These are phyloP conservation scores for Anolis sagrei DNA, from an alignment of 2,113 vertebrate species.

Conservation along the genomic window DNA sequence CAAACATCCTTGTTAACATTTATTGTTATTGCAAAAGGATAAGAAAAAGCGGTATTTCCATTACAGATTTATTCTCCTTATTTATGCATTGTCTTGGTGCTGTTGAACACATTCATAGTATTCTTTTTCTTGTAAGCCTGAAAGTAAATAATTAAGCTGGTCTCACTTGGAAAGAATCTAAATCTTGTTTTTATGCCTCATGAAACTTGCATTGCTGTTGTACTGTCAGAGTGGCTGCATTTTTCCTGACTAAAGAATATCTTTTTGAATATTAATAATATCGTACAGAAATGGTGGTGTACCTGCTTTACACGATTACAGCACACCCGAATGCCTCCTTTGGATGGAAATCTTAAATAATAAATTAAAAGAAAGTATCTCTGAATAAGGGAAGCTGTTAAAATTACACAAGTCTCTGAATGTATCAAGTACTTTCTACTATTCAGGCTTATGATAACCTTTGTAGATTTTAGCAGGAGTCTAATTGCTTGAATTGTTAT, in stretches of 20 bases:
- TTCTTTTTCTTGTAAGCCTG: fast-evolving
- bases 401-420: neutral
- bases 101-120: neutral
- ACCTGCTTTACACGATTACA: neutral
- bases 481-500: neutral
- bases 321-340: conserved; percentile 32
- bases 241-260: conserved; percentile 44
- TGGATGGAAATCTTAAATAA: conserved; percentile 1
- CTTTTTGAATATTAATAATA: conserved; percentile 39
- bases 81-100: neutral
- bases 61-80: neutral
- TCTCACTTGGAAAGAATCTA: neutral
- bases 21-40: neutral
- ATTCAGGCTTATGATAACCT: neutral
- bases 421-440: neutral
- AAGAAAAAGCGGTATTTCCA: conserved; percentile 15
- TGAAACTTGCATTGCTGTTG: conserved; percentile 49
- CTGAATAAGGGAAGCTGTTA: neutral
- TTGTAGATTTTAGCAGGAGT: neutral
- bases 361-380: conserved; percentile 4
- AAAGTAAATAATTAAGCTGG: conserved; percentile 23
- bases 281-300: fast-evolving
- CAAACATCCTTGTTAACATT: neutral
- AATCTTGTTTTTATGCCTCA: conserved; percentile 48
- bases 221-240: conserved; percentile 8